Evolutionary conservation across 2,797 vertebrate genomes (phyloP), one percentile per base, ranked within the genome.

Genomic region (Steatocranus sp.): DNA sequence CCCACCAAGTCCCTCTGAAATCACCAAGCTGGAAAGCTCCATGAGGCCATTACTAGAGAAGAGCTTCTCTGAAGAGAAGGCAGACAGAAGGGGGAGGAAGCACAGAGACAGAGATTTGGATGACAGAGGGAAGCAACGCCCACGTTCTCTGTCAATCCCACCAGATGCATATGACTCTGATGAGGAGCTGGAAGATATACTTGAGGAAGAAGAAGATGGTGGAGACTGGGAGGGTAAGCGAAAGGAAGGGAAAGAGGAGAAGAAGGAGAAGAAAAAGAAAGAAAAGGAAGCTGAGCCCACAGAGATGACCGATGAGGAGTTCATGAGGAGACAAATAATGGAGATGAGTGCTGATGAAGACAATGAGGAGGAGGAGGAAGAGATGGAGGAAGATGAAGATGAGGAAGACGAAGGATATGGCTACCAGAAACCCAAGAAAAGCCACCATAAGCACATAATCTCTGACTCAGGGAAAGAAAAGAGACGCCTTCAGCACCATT

Each of bases 301-400:
- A 0, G 97, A 97, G 34, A 96, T 96, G 90, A 97, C 97, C 0
- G 99, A 99, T 17, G 99, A 99, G 89, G 98, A 99, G 66, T 99
- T 98, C 93, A 99, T 99, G 98, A 96, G 99, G 82, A 96, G 97
- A 86, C 99, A 99, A 93, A 97, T 99, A 82, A 95, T 99, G 94
- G 98, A 99, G 93, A 99, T 99, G 99, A 99, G 98, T 2, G 99
- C 99, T 0, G 99, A 99, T 92, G 99, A 99, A 88, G 98, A 99
- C 70, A 96, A 94, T 63, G 95, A 96, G 41, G 94, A 93, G 11
- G 93, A 95, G 73, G 91, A 94, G 1, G 96, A 97, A 1, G 96
- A 97, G 58, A 92, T 94, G 86, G 95, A 95, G 54, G 95, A 96
- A 84, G 94, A 95, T 4, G 96, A 95, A 17, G 94, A 95, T 51